Percentiles rank a stretch among this genome's conserved stretches.
phyloP scores from a whole-genome alignment of 2,888 invertebrate genomes.

The Chymomyza fuscimana region DNA sequence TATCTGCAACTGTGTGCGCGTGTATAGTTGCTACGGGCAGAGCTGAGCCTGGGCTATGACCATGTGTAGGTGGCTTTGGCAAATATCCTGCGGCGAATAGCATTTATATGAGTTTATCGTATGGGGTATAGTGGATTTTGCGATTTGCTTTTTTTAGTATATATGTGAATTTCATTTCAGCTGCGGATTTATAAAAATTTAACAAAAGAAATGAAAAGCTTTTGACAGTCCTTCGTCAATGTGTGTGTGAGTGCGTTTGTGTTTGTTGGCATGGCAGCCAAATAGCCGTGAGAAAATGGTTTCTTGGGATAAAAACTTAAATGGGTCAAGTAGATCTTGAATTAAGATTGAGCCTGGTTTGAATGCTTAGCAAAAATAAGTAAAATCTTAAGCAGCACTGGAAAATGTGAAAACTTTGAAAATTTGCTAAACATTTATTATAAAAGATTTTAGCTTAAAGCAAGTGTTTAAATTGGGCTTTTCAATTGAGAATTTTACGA shows the following conservation, averaged over 20 bases:
- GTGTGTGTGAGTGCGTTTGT: conserved; percentile 8
- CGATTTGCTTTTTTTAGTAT: conserved; percentile 51
- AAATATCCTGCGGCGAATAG: conserved; percentile 63
- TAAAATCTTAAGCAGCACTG: neutral
- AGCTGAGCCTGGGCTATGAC: conserved; percentile 20
- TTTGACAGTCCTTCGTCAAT: conserved; percentile 6
- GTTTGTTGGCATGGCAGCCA: conserved; percentile 13
- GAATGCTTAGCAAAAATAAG: neutral
- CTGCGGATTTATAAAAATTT: neutral
- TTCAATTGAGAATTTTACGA: neutral
- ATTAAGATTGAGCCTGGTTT: neutral
- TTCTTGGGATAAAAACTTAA: neutral
- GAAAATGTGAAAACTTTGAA: neutral
- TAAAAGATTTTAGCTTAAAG: neutral
- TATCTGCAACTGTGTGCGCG: conserved; percentile 3
- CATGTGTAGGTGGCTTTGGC: conserved; percentile 45
- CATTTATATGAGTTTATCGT: conserved; percentile 70
- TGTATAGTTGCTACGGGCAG: conserved; percentile 29
- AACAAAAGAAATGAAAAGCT: conserved; percentile 10
- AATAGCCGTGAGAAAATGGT: conserved; percentile 10
- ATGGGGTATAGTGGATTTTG: conserved; percentile 59
- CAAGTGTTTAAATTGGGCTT: neutral
- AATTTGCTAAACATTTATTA: neutral
- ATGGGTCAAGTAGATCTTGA: neutral
- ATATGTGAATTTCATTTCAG: neutral